These are phyloP conservation scores for Psophia crepitans DNA, from an alignment of 2,113 vertebrate species.

Conservation along the genomic window DNA sequence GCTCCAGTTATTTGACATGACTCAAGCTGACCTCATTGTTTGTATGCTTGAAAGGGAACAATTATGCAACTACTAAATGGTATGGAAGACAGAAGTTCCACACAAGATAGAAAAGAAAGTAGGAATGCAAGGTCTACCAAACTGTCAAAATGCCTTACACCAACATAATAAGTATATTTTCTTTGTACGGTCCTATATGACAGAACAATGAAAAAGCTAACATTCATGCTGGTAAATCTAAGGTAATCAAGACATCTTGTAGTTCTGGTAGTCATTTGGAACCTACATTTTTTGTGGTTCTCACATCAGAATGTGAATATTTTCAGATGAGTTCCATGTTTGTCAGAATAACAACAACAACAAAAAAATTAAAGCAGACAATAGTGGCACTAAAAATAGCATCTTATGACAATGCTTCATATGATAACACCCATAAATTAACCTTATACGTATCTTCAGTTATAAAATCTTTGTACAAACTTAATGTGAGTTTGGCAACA, in stretches of 20 bases:
- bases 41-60: slow-evolving; percentile 49
- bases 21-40: slow-evolving; percentile 62
- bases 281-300: slow-evolving; percentile 50
- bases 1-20: slow-evolving; percentile 48
- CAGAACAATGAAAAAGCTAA: neutral
- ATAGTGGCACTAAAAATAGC: slow-evolving; percentile 21
- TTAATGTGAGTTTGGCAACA: neutral
- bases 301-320: slow-evolving; percentile 57
- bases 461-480: neutral
- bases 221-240: neutral
- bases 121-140: neutral
- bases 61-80: slow-evolving; percentile 51
- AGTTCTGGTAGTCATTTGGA: slow-evolving; percentile 43
- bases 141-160: neutral
- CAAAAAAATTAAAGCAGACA: slow-evolving; percentile 31
- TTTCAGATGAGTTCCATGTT: slow-evolving; percentile 42
- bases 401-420: neutral
- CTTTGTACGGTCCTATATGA: neutral
- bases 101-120: slow-evolving; percentile 1
- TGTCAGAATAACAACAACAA: slow-evolving; percentile 51
- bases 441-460: neutral
- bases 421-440: neutral
- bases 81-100: slow-evolving; percentile 16
- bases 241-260: slow-evolving; percentile 42
- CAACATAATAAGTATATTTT: neutral